Conservation (phyloP, 2,113 vertebrate species). For the Lasiurus borealis region DNA sequence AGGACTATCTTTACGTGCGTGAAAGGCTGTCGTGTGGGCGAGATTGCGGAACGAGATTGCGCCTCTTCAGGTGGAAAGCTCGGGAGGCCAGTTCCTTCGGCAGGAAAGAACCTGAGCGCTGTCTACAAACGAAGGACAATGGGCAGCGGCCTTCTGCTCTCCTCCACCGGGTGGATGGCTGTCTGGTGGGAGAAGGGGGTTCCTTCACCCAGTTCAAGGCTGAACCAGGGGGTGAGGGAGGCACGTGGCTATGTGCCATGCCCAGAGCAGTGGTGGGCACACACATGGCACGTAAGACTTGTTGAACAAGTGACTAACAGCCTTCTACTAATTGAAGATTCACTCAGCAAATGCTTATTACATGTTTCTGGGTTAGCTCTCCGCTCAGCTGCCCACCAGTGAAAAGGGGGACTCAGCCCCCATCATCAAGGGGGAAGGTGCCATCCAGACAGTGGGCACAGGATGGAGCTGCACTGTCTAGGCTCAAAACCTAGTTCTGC, state of each 20-base stretch:
- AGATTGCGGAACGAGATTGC: too few species aligned
- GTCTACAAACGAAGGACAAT: background rate
- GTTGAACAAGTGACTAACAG: background rate
- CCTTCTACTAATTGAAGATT: background rate
- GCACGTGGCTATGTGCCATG: background rate
- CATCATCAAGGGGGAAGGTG: background rate
- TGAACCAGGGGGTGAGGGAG: background rate
- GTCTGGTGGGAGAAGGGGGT: background rate
- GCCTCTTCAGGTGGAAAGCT: background rate
- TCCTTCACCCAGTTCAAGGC: background rate
- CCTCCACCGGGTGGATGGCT: background rate
- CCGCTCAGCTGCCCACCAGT: background rate
- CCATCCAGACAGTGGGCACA: background rate
- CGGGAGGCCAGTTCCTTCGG: background rate
- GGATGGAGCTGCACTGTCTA: too few species aligned
- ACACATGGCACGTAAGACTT: background rate
- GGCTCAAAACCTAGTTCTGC: background rate
- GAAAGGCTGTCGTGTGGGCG: background rate
- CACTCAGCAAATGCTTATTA: background rate
- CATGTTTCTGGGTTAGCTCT: background rate
- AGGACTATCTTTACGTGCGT: background rate
- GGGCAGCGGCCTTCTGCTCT: background rate
- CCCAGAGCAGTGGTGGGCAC: background rate
- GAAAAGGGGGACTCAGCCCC: background rate
- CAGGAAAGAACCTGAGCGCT: background rate